Conservation (phyloP, 2,888 invertebrate genomes). For the Aleiodes alternator region DNA sequence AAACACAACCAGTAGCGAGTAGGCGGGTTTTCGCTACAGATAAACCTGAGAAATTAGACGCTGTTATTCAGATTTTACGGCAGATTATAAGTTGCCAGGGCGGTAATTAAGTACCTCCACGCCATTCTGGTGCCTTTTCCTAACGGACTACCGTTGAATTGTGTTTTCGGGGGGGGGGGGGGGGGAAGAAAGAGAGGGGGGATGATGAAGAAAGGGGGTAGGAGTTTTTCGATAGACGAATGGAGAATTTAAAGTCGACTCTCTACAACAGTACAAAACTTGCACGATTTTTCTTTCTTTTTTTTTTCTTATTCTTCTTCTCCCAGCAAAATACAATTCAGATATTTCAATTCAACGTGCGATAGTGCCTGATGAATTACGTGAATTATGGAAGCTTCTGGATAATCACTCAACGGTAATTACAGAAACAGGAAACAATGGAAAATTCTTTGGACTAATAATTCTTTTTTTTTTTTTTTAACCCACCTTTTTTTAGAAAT, state of each 20-base stretch:
- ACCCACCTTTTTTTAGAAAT: no score
- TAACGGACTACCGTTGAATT: slow-evolving; percentile 36
- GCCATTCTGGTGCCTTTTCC: slow-evolving; percentile 48
- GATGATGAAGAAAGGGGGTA: slow-evolving; percentile 26
- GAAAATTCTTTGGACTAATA: no score
- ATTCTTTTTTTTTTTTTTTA: no score
- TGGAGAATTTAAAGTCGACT: slow-evolving; percentile 62
- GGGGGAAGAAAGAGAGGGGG: slow-evolving; percentile 24
- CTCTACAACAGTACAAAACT: slow-evolving; percentile 5
- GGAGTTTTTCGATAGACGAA: slow-evolving; percentile 56
- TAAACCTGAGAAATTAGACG: slow-evolving; percentile 66
- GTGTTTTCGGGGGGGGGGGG: background rate
- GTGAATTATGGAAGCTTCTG: slow-evolving; percentile 10
- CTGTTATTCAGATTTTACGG: slow-evolving; percentile 67
- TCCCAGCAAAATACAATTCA: slow-evolving; percentile 41
- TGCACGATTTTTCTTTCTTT: slow-evolving; percentile 43
- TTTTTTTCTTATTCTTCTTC: no score
- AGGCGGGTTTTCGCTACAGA: slow-evolving; percentile 52
- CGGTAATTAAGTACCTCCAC: slow-evolving; percentile 62
- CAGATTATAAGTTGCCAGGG: slow-evolving; percentile 62
- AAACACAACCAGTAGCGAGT: slow-evolving; percentile 14
- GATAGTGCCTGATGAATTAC: slow-evolving; percentile 4
- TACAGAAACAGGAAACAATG: no score
- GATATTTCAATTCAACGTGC: slow-evolving; percentile 35
- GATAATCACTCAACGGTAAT: no score